A percentile compares a stretch with the other conserved stretches of the same genome.
phyloP scores from a whole-genome alignment of 2,113 vertebrate genomes.

The Siniperca chuatsi region DNA sequence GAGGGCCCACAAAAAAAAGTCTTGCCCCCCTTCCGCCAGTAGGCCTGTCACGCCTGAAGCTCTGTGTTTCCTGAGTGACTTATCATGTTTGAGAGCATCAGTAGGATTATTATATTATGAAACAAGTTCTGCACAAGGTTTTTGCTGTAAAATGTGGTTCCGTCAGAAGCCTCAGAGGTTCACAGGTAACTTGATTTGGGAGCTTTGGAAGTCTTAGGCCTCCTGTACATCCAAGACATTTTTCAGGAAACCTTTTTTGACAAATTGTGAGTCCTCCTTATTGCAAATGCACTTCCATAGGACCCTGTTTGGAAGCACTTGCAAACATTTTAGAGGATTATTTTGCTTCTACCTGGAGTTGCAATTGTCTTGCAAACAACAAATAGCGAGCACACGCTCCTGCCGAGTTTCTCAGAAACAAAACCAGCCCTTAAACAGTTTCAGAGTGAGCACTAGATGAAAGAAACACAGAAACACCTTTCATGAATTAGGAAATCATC shows the following conservation, averaged over 20 bases:
- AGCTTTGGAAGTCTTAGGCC: not conserved
- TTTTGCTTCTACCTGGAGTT: not conserved
- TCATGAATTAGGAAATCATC: conserved; percentile 56
- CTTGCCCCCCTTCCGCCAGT: too few species aligned
- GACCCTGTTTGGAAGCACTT: not conserved
- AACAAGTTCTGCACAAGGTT: not conserved
- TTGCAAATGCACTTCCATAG: conserved; percentile 14
- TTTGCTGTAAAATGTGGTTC: not conserved
- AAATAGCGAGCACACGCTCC: not conserved
- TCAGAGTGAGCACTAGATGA: conserved; percentile 32
- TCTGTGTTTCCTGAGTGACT: not conserved
- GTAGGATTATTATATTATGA: not conserved
- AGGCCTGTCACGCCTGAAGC: not conserved
- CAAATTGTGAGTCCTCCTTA: not conserved
- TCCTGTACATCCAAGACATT: not conserved
- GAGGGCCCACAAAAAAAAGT: not conserved
- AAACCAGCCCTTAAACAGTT: conserved; percentile 16
- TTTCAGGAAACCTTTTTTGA: not conserved
- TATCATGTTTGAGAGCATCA: not conserved
- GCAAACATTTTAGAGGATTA: conserved; percentile 9
- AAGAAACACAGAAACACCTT: conserved; percentile 59
- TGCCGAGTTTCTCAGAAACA: conserved; percentile 1
- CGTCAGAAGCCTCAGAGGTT: not conserved
- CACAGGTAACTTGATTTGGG: not conserved
- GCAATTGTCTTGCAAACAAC: not conserved